A percentile compares a stretch with the other conserved stretches of the same genome.
Conservation (phyloP, 1,140 invertebrate genomes). For the Drosophila tani region DNA sequence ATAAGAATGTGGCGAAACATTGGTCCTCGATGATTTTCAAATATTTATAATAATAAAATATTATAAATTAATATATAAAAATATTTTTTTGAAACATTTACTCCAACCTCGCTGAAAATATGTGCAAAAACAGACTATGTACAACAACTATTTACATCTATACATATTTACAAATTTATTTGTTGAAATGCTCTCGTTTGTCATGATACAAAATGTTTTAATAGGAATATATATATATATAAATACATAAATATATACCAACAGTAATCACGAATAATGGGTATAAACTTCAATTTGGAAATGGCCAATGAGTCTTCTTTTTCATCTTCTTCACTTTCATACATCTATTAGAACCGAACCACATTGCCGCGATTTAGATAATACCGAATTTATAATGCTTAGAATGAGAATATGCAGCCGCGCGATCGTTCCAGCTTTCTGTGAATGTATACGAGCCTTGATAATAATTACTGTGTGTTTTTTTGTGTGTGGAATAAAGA, state of each 20-base stretch:
- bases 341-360: slow-evolving; percentile 37
- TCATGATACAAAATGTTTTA: slow-evolving; percentile 74
- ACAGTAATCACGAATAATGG: slow-evolving; percentile 62
- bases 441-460: slow-evolving; percentile 68
- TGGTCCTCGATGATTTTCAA: too few species aligned
- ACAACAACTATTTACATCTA: slow-evolving; percentile 28
- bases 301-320: slow-evolving; percentile 34
- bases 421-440: slow-evolving; percentile 35
- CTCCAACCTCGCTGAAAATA: neutral
- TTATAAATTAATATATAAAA: neutral
- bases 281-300: slow-evolving; percentile 64
- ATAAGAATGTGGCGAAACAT: neutral
- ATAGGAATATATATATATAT: slow-evolving; percentile 70
- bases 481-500: slow-evolving; percentile 53
- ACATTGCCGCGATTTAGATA: slow-evolving; percentile 59
- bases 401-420: slow-evolving; percentile 61
- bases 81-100: neutral
- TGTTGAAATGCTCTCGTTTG: slow-evolving; percentile 64
- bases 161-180: slow-evolving; percentile 82
- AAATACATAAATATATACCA: slow-evolving; percentile 64
- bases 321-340: slow-evolving; percentile 14
- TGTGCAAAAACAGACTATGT: neutral
- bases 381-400: slow-evolving; percentile 61
- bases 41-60: neutral
- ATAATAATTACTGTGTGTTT: slow-evolving; percentile 62